Percentiles rank a stretch among this genome's conserved stretches.
These are phyloP conservation scores for Drosophila punjabiensis DNA, from an alignment of 1,140 invertebrate genomes.

Conservation along the genomic window DNA sequence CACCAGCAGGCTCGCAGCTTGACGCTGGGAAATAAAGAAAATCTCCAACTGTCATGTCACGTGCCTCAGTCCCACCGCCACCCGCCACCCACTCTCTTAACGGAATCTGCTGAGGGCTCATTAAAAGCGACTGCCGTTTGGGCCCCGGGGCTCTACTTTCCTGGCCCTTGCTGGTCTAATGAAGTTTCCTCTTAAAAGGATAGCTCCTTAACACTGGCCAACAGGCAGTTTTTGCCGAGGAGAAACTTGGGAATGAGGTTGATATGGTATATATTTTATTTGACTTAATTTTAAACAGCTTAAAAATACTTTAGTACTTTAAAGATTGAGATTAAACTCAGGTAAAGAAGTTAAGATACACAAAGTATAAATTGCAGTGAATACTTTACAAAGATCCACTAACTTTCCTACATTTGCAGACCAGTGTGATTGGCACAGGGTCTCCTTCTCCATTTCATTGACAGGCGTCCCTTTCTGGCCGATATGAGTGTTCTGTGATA, in stretches of 20 bases:
- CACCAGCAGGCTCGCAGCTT: slow-evolving; percentile 51
- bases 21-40: slow-evolving; percentile 45
- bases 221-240: neutral
- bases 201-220: slow-evolving; percentile 22
- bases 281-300: neutral
- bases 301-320: neutral
- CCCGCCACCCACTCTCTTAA: neutral
- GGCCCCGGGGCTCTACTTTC: slow-evolving; percentile 13
- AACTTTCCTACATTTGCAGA: neutral
- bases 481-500: slow-evolving; percentile 42
- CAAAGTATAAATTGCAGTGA: neutral
- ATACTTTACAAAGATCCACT: neutral
- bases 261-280: neutral
- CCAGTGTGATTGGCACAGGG: neutral
- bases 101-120: slow-evolving; percentile 54
- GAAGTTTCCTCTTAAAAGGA: slow-evolving; percentile 49
- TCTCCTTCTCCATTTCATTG: neutral
- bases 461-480: neutral
- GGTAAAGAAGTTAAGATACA: neutral
- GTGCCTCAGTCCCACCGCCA: slow-evolving; percentile 5
- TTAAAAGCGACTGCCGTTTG: slow-evolving; percentile 58
- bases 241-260: neutral
- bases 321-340: neutral
- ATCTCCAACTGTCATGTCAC: slow-evolving; percentile 58
- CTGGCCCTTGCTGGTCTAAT: slow-evolving; percentile 42